Evolutionary conservation across 2,113 vertebrate species (phyloP).

Genomic region (Urocynchramus pylzowi): DNA sequence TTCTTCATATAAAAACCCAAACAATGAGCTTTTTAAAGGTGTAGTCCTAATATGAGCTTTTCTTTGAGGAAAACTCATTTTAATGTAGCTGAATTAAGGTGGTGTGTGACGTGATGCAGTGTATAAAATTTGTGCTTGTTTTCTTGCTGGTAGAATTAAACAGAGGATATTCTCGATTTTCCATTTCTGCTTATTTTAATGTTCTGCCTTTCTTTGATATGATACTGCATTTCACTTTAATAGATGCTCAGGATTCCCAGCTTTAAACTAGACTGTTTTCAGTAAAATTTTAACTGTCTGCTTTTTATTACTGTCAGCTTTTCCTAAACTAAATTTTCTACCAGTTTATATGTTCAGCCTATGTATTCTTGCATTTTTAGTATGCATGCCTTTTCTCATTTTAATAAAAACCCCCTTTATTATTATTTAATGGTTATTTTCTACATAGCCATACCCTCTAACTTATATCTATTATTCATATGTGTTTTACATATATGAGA

Average conservation of each 20-base stretch:
- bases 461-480: background rate
- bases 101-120: constrained; percentile 7
- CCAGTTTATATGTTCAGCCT: background rate
- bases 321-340: constrained; percentile 35
- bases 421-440: background rate
- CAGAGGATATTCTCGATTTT: constrained; percentile 27
- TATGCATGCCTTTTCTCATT: background rate
- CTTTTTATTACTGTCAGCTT: constrained; percentile 30
- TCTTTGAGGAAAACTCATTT: constrained; percentile 14
- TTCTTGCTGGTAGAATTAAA: constrained; percentile 26
- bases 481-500: background rate
- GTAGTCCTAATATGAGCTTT: constrained; percentile 14
- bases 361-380: background rate
- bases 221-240: constrained; percentile 21
- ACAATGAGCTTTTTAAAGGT: constrained; percentile 29
- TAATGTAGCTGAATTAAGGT: constrained; percentile 27
- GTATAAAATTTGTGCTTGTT: constrained; percentile 17
- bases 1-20: constrained; percentile 14
- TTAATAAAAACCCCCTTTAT: background rate
- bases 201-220: background rate
- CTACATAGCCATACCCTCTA: background rate
- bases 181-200: constrained; percentile 2
- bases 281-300: constrained; percentile 40
- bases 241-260: background rate
- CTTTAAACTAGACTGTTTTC: constrained; percentile 5